A percentile compares a stretch with the other conserved stretches of the same genome.
phyloP scores from a whole-genome alignment of 2,888 invertebrate genomes.

The Agonopterix alstromeriana region DNA sequence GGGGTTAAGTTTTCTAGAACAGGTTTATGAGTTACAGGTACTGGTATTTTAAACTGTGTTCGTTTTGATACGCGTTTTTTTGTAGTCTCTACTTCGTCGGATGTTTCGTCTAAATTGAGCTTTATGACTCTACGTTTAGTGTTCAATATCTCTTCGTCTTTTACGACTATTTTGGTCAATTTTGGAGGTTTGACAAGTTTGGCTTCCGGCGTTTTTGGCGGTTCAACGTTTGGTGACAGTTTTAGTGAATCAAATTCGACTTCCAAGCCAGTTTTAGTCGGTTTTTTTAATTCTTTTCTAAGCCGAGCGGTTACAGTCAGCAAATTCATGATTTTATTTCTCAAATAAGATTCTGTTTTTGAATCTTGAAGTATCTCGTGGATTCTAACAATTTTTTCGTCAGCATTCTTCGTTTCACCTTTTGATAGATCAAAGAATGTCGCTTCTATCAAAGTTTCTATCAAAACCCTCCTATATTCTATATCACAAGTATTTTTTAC shows the following conservation, averaged over 20 bases:
- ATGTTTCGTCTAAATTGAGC: slow-evolving; percentile 40
- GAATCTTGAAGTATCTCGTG: slow-evolving; percentile 39
- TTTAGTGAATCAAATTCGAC: slow-evolving; percentile 35
- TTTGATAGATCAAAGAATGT: slow-evolving; percentile 43
- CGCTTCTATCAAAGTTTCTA: slow-evolving; percentile 43
- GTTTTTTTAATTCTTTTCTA: slow-evolving; percentile 20
- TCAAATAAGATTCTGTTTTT: slow-evolving; percentile 24
- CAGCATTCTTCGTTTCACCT: slow-evolving; percentile 26
- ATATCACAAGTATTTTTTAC: slow-evolving; percentile 16
- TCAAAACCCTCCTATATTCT: slow-evolving; percentile 25
- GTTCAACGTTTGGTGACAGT: slow-evolving; percentile 25
- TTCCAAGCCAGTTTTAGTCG: slow-evolving; percentile 22
- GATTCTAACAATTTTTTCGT: slow-evolving; percentile 40
- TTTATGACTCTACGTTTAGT: slow-evolving; percentile 41
- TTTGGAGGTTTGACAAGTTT: slow-evolving; percentile 26
- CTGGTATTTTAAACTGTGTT: slow-evolving; percentile 48
- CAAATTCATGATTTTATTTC: slow-evolving; percentile 45
- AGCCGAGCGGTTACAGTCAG: slow-evolving; percentile 37
- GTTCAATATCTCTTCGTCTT: slow-evolving; percentile 48
- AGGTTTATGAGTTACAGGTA: slow-evolving; percentile 35
- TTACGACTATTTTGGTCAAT: slow-evolving; percentile 28
- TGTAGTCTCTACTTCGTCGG: slow-evolving; percentile 23
- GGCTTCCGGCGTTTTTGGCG: slow-evolving; percentile 34
- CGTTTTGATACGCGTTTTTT: slow-evolving; percentile 19
- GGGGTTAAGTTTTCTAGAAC: slow-evolving; percentile 47